Evolutionary conservation across 2,797 vertebrate genomes (phyloP).

Genomic region (Schizopygopsis malacanthus): DNA sequence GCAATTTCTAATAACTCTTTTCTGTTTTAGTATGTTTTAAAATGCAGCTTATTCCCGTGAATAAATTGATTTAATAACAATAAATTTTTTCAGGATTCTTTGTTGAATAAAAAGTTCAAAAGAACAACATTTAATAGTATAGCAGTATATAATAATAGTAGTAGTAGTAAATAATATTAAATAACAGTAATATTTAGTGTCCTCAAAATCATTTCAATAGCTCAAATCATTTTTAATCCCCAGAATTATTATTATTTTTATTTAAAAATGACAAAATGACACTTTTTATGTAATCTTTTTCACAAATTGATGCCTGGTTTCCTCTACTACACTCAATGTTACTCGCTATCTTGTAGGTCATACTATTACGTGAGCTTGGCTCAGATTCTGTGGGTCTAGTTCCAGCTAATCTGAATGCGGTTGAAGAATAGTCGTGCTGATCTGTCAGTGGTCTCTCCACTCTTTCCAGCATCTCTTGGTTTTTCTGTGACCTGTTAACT

Average conservation of each 20-base stretch:
- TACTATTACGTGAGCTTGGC: not conserved
- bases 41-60: no score
- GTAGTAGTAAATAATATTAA: no score
- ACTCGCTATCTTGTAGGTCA: not conserved
- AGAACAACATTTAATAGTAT: not conserved
- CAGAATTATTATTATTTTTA: not conserved
- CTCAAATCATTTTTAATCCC: accelerated
- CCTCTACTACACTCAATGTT: not conserved
- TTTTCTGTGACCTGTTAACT: conserved; percentile 63
- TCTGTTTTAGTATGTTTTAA: no score
- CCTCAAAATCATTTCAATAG: not conserved
- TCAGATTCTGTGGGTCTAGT: not conserved
- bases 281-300: not conserved
- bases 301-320: not conserved
- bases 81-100: not conserved
- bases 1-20: not conserved
- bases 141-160: no score
- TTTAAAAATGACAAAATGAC: no score
- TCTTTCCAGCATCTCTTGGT: conserved; percentile 31
- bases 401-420: not conserved
- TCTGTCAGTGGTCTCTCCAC: conserved; percentile 27
- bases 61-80: no score
- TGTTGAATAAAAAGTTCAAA: not conserved
- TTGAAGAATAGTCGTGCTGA: not conserved
- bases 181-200: not conserved